Conservation (phyloP, 1,140 invertebrate species). For the Teleogryllus occipitalis region DNA sequence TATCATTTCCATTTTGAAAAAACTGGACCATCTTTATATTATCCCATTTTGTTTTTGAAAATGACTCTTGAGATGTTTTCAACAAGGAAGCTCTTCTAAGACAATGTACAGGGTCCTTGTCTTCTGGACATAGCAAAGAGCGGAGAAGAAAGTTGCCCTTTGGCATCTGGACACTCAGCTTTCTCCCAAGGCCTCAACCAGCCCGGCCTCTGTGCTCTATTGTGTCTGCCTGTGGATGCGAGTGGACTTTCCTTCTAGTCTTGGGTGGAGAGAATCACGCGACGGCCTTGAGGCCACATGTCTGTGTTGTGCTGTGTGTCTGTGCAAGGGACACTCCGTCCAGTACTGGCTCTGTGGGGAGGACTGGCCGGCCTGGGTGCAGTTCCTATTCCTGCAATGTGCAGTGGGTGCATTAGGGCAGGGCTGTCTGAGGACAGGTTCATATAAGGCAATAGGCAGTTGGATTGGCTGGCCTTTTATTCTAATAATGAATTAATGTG, state of each 20-base stretch:
- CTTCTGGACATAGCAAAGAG: neutral
- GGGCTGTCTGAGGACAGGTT: conserved; percentile 2
- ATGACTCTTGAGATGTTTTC: too few relatives aligned
- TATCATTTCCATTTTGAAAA: too few relatives aligned
- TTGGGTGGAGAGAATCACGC: neutral
- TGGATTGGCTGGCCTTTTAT: conserved; percentile 3
- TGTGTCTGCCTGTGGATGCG: neutral
- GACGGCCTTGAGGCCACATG: neutral
- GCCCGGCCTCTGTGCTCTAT: neutral
- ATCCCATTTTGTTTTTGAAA: too few relatives aligned
- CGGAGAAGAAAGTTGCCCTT: neutral
- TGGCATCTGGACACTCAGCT: neutral
- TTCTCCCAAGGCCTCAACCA: neutral
- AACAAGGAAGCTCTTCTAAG: neutral
- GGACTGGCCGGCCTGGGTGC: neutral
- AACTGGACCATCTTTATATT: too few relatives aligned
- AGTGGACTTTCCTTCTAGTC: neutral
- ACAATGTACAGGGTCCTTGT: neutral
- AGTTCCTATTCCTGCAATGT: neutral
- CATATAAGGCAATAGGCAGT: neutral
- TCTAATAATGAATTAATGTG: conserved; percentile 6
- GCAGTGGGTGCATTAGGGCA: neutral
- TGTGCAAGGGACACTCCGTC: neutral
- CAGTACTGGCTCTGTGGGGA: neutral
- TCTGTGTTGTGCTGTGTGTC: neutral